phyloP scores from a whole-genome alignment of 2,888 invertebrate species.

The Stenodera caucasica region DNA sequence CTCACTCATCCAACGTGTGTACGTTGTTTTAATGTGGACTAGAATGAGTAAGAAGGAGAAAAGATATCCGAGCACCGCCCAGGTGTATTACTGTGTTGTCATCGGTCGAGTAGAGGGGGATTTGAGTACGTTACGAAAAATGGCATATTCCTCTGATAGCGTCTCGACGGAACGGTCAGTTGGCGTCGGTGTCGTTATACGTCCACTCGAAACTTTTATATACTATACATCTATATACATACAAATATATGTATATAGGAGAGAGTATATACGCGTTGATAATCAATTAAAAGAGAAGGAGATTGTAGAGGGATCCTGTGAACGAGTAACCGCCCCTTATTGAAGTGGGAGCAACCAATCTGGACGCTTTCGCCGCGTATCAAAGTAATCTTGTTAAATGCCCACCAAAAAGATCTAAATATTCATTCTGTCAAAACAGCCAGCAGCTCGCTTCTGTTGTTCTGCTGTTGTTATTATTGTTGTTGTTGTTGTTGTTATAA shows the following conservation, averaged over 20 bases:
- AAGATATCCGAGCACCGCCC: constrained; percentile 54
- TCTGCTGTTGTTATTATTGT: constrained; percentile 28
- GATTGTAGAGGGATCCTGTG: constrained; percentile 11
- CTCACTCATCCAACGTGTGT: constrained; percentile 23
- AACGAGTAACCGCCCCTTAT: constrained; percentile 51
- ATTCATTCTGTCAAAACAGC: constrained; percentile 57
- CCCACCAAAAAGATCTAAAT: constrained; percentile 55
- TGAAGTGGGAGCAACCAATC: constrained; percentile 58
- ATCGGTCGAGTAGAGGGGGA: constrained; percentile 39
- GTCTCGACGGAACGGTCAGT: constrained; percentile 61
- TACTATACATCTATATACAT: constrained; percentile 35
- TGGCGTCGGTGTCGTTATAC: constrained; percentile 55
- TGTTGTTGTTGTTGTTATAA: constrained; percentile 28
- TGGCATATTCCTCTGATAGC: constrained; percentile 61
- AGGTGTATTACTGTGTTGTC: constrained; percentile 58
- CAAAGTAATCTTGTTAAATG: constrained; percentile 55
- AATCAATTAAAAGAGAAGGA: constrained; percentile 64
- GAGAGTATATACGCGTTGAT: constrained; percentile 23
- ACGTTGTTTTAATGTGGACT: constrained; percentile 21
- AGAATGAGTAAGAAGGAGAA: constrained; percentile 29
- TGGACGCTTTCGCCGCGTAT: constrained; percentile 55
- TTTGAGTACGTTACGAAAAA: constrained; percentile 48
- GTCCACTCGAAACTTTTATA: background rate
- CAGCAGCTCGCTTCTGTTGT: constrained; percentile 53
- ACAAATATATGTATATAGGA: constrained; percentile 1